Percentiles rank a stretch among this genome's conserved stretches.
Evolutionary conservation across 2,888 invertebrate genomes (phyloP).

Genomic region (Galerucella pusilla): DNA sequence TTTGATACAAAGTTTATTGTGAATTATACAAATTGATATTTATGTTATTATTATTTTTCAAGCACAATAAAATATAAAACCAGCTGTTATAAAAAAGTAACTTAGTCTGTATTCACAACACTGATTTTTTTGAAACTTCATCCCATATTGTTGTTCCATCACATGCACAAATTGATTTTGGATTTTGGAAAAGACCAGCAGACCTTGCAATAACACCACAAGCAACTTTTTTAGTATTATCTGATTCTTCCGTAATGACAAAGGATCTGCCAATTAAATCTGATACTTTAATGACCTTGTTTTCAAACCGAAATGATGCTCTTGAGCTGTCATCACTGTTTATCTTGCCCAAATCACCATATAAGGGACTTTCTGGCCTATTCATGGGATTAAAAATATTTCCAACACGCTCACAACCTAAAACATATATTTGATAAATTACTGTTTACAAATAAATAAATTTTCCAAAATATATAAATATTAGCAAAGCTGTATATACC

Average conservation of each 20-base stretch:
- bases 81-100: too few species aligned
- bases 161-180: constrained; percentile 89
- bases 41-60: too few species aligned
- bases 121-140: constrained; percentile 66
- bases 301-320: constrained; percentile 74
- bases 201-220: constrained; percentile 92
- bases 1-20: too few species aligned
- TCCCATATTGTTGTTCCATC: constrained; percentile 93
- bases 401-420: constrained; percentile 70
- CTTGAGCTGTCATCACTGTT: constrained; percentile 72
- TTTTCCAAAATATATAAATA: neutral
- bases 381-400: constrained; percentile 71
- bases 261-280: constrained; percentile 84
- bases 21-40: too few species aligned
- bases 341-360: constrained; percentile 77
- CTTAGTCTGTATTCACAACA: constrained; percentile 20
- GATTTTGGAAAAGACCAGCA: constrained; percentile 87
- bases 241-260: constrained; percentile 71
- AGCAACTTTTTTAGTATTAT: constrained; percentile 60
- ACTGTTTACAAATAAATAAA: neutral
- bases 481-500: constrained; percentile 58
- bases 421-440: constrained; percentile 33
- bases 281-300: constrained; percentile 72
- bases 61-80: too few species aligned
- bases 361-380: constrained; percentile 65